phyloP scores from a whole-genome alignment of 2,797 vertebrate genomes.

The Rhyacichthys aspro region DNA sequence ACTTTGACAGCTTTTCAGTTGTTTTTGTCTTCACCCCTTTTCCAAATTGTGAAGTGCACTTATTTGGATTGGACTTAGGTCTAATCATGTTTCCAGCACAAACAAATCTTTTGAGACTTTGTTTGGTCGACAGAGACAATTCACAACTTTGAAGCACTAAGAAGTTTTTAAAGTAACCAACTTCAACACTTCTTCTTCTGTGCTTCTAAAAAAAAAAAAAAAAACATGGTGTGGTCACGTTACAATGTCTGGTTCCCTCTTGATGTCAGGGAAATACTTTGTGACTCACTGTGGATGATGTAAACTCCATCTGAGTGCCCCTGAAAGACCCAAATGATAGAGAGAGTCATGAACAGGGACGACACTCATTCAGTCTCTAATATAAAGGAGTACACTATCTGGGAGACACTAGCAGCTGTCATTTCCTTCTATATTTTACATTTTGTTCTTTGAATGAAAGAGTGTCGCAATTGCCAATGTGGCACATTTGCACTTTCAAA shows the following conservation, averaged over 20 bases:
- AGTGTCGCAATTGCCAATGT: neutral
- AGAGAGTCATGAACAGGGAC: neutral
- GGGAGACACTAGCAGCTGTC: slow-evolving; percentile 7
- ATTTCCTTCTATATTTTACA: slow-evolving; percentile 9
- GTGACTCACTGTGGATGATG: slow-evolving; percentile 4
- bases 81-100: neutral
- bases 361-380: slow-evolving; percentile 5
- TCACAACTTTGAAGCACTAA: neutral
- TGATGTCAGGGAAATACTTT: neutral
- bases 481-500: slow-evolving; percentile 2
- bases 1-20: neutral
- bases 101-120: neutral
- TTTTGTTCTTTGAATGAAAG: slow-evolving; percentile 25
- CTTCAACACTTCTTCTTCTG: neutral
- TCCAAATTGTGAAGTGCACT: neutral
- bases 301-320: slow-evolving; percentile 13
- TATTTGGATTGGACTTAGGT: neutral
- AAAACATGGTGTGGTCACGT: neutral
- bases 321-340: slow-evolving; percentile 3
- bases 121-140: too few relatives aligned
- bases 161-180: too few relatives aligned
- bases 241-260: neutral
- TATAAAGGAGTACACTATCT: slow-evolving; percentile 22
- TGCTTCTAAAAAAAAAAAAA: too few relatives aligned
- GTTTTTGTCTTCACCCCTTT: neutral